Conservation (phyloP, 2,797 vertebrate genomes). For the Acipenser ruthenus region DNA sequence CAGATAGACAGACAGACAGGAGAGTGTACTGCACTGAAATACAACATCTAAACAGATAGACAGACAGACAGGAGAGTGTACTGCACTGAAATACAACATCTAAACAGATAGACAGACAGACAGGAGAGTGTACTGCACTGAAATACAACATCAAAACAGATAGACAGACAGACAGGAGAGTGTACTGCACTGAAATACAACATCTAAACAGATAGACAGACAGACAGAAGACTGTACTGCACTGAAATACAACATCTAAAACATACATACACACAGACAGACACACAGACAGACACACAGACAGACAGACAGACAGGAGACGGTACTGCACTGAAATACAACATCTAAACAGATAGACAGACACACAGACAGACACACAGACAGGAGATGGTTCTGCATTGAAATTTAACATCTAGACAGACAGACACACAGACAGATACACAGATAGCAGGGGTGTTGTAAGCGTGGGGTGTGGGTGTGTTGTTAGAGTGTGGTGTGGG, state of each 20-base stretch:
- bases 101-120: conserved; percentile 4
- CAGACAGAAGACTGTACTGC: not conserved
- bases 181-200: too few relatives aligned
- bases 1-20: conserved; percentile 3
- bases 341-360: not conserved
- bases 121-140: too few relatives aligned
- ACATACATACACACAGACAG: conserved; percentile 3
- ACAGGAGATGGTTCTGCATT: not conserved
- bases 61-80: conserved; percentile 1
- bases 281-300: not conserved
- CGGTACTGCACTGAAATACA: too few relatives aligned
- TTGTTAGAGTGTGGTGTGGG: too few relatives aligned
- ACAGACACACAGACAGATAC: conserved; percentile 3
- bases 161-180: conserved; percentile 1
- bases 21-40: too few relatives aligned
- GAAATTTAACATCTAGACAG: not conserved
- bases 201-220: not conserved
- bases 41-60: not conserved
- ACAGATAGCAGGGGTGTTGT: not conserved
- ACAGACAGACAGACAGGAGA: not conserved
- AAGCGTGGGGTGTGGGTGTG: too few relatives aligned
- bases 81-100: too few relatives aligned
- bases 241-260: too few relatives aligned
- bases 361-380: conserved; percentile 7
- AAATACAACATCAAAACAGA: not conserved